A percentile compares a stretch with the other conserved stretches of the same genome.
Conservation (phyloP, 2,888 invertebrate genomes). For the Macaria notata region DNA sequence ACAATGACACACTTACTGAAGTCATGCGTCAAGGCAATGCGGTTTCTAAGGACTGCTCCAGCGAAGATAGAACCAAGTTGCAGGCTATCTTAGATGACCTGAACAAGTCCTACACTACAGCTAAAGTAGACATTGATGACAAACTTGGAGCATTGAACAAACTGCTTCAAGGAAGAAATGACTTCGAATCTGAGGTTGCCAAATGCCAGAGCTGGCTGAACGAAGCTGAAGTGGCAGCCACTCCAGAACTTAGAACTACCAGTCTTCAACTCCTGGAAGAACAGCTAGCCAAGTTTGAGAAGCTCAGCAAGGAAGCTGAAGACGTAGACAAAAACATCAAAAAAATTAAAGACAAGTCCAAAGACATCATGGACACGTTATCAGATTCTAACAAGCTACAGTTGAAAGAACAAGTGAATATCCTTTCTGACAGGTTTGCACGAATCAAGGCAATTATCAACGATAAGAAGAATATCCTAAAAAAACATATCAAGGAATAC, state of each 20-base stretch:
- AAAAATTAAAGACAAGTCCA: conserved; percentile 90
- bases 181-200: conserved; percentile 91
- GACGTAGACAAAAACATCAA: conserved; percentile 87
- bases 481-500: conserved; percentile 90
- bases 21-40: conserved; percentile 88
- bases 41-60: conserved; percentile 91
- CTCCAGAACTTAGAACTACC: conserved; percentile 90
- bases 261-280: conserved; percentile 93
- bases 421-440: conserved; percentile 89
- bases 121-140: conserved; percentile 88
- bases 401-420: conserved; percentile 90
- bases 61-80: conserved; percentile 85
- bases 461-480: conserved; percentile 87
- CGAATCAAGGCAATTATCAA: conserved; percentile 88
- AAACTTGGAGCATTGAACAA: conserved; percentile 88
- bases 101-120: conserved; percentile 86
- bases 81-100: conserved; percentile 86
- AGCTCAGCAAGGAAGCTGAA: conserved; percentile 88
- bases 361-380: conserved; percentile 89
- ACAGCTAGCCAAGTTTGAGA: conserved; percentile 92
- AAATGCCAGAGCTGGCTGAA: conserved; percentile 94
- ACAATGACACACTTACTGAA: conserved; percentile 88
- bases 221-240: conserved; percentile 93
- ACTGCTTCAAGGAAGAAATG: conserved; percentile 88
- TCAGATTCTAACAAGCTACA: conserved; percentile 93